Evolutionary conservation across 92 coral and sea anemone genomes (phyloP).

Genomic region (Phenganax stokvisi): DNA sequence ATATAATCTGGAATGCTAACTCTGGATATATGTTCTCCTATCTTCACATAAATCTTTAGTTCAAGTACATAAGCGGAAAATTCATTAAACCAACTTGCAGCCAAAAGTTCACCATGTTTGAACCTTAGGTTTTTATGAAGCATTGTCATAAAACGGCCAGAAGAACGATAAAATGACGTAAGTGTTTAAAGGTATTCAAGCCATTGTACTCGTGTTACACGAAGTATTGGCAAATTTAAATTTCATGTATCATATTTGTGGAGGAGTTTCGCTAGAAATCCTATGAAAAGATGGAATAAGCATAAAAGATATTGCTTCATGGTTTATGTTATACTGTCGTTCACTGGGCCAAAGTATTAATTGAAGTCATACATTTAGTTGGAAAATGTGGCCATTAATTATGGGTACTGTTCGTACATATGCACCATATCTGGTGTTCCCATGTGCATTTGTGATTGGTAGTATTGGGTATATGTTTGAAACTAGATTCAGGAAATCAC

Average conservation of each 20-base stretch:
- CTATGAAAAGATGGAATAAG: neutral
- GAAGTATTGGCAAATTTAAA: neutral
- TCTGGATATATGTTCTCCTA: too few relatives aligned
- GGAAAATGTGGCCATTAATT: conserved; percentile 64
- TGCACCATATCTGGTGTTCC: conserved; percentile 89
- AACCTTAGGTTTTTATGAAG: too few relatives aligned
- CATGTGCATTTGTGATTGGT: conserved; percentile 84
- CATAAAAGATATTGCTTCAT: neutral
- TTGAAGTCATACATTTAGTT: neutral
- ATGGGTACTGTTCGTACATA: conserved; percentile 65
- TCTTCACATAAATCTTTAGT: too few relatives aligned
- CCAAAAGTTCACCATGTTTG: too few relatives aligned
- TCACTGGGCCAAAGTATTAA: neutral
- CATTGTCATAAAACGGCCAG: too few relatives aligned
- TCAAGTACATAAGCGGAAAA: too few relatives aligned
- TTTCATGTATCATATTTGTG: neutral
- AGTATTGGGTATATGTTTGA: conserved; percentile 79
- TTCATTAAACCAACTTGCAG: too few relatives aligned
- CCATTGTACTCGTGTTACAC: neutral
- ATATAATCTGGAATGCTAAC: too few relatives aligned
- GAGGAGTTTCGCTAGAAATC: neutral
- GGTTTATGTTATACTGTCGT: neutral
- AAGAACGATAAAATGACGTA: too few relatives aligned
- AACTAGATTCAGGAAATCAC: conserved; percentile 64
- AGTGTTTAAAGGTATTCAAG: too few relatives aligned